Evolutionary conservation across 1,140 invertebrate genomes (phyloP), one percentile per base, ranked within the genome.

Genomic region (Diorhabda carinulata): DNA sequence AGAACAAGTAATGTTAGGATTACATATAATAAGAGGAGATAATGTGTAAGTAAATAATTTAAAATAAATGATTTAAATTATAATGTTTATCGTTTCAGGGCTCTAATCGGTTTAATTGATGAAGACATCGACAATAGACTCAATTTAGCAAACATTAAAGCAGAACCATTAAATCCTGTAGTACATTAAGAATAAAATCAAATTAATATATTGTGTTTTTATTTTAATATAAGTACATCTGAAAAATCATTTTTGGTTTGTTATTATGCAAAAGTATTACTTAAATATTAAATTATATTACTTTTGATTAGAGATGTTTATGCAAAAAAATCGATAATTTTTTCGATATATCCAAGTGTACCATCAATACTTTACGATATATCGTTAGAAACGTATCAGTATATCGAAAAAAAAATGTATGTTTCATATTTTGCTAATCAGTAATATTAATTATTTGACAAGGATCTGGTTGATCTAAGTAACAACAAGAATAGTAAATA

Each of bases 21-120:
- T 99, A 25, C 97, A 99, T 79, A 97, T 99, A 57, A 97, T 99
- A 68, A 86, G 97, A 78, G 97, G 97, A 66, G 97, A 99, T 81
- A 99, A 99, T 86, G 93, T 99, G 87, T 94, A 86, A 87, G 89
- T 83, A 44, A 8, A 25, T 25, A 25, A 57, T 72, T 56, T 64
- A 45, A n/a, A 61, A 6, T 25, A 57, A 40, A 41, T 65, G 59
- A 59, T 9, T 69, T 57, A n/a, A 40, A 64, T 25, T 63, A 59
- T 66, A 42, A 57, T 71, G 10, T 68, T 9, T 56, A 56, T 40
- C 64, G 10, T 73, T 71, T 76, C 80, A 92, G 90, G 61, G 95
- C 94, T 43, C 89, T 97, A 64, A 91, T 98, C 70, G 95, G 95
- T 67, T 91, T 96, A 83, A 87, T 98, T 73, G 95, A 97, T 82